A percentile compares a stretch with the other conserved stretches of the same genome.
Conservation (phyloP, 2,113 vertebrate genomes). For the Phylloscopus trochiloides region DNA sequence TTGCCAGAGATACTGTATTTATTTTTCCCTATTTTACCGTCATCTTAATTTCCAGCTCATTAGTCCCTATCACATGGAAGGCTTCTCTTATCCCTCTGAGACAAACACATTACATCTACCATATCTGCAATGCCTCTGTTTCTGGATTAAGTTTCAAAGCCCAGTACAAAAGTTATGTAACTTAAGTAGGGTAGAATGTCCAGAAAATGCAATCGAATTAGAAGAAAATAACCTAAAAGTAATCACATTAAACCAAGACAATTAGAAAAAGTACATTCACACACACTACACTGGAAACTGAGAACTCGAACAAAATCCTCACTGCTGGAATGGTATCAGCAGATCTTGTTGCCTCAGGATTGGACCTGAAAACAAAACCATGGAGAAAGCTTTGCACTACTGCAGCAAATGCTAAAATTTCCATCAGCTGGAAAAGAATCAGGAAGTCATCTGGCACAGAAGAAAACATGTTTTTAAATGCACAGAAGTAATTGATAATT, state of each 20-base stretch:
- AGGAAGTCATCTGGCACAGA: background rate
- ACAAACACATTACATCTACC: background rate
- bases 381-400: background rate
- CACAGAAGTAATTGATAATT: background rate
- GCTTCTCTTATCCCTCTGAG: background rate
- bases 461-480: background rate
- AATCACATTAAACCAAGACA: background rate
- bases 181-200: background rate
- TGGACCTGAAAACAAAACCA: background rate
- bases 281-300: background rate
- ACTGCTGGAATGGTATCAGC: background rate
- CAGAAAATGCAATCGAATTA: background rate
- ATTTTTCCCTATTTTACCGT: background rate
- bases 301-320: background rate
- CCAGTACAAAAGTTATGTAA: background rate
- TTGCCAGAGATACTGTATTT: background rate
- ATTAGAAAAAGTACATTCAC: background rate
- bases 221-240: background rate
- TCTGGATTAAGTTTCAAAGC: conserved; percentile 23
- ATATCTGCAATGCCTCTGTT: background rate
- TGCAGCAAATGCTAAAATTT: background rate
- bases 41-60: background rate
- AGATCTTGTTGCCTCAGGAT: background rate
- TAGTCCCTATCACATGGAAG: background rate
- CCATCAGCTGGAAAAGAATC: background rate